Evolutionary conservation across 2,113 vertebrate genomes (phyloP).

Genomic region (Manacus vitellinus): DNA sequence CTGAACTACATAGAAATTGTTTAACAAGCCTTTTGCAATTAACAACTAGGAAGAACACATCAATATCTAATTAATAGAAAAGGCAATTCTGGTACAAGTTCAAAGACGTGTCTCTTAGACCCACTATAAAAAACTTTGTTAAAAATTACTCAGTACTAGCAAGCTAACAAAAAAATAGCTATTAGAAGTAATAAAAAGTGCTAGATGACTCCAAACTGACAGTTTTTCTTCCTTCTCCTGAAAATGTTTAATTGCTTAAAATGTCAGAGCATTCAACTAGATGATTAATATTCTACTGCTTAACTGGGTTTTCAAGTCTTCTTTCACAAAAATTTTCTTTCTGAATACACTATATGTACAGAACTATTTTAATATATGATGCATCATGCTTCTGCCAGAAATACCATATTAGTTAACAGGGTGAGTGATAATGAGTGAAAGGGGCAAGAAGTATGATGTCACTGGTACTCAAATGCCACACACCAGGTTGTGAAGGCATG

Average conservation of each 20-base stretch:
- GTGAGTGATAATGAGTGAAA: not conserved
- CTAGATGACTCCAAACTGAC: not conserved
- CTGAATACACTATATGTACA: not conserved
- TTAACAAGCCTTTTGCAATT: slow-evolving; percentile 20
- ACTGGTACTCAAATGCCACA: not conserved
- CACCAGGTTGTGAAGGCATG: not conserved
- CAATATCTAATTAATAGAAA: slow-evolving; percentile 33
- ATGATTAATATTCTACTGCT: not conserved
- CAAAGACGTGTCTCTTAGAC: not conserved
- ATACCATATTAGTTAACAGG: not conserved
- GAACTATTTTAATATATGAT: not conserved
- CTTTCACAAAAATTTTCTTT: not conserved
- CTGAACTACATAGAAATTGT: slow-evolving; percentile 8
- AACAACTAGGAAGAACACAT: slow-evolving; percentile 35
- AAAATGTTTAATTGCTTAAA: slow-evolving; percentile 8
- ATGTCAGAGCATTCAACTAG: not conserved
- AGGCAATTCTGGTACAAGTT: not conserved
- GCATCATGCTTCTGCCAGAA: not conserved
- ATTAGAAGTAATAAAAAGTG: not conserved
- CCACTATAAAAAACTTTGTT: not conserved
- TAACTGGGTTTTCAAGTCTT: not conserved
- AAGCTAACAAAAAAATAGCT: not conserved
- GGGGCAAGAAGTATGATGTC: not conserved
- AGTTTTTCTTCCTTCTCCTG: not conserved
- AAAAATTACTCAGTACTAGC: not conserved